Evolutionary conservation across 2,888 invertebrate genomes (phyloP), one percentile per base, ranked within the genome.

Genomic region (Lochmaea crataegi): DNA sequence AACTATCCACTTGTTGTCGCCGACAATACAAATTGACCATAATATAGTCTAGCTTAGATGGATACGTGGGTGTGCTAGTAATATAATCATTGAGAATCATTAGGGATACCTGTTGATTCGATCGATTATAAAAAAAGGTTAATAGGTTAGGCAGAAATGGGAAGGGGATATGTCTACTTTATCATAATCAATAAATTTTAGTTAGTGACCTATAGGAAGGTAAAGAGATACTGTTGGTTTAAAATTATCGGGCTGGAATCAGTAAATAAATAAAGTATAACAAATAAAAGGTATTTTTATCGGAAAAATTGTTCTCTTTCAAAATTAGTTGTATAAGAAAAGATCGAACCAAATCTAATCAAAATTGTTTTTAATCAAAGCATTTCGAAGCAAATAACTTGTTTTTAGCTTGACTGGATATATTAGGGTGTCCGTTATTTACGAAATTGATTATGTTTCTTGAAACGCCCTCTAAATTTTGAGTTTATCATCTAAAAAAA

Each of bases 1-100:
- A 65, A 67, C 38, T 63, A 74, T 73, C 45, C 76, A 76, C 76
- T 75, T 76, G 73, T 71, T 75, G 65, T 14, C 12, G 32, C 63
- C 68, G 66, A 72, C 61, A 64, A 66, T 66, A 75, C 63, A 75
- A 72, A 75, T 68, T 68, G 68, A 68, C 61, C 68, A 68, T 68
- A 68, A n/a, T 57, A n/a, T 22, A n/a, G 26, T 56, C 26, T 51
- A 18, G 45, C 10, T 16, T 63, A 58, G 45, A 45, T 45, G 11
- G 12, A 14, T n/a, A 12, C 32, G 68, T 68, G 68, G 68, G 68
- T 61, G 61, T 60, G 51, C 16, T 42, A n/a, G 26, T 16, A 53
- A 18, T 16, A 18, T 53, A 26, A 22, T 18, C 66, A 67, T 67
- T 58, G 68, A 61, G 61, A 68, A 68, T 68, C 48, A 60, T 51